These are phyloP conservation scores for Pelochelys cantorii DNA, from an alignment of 2,797 vertebrate genomes.

Conservation along the genomic window DNA sequence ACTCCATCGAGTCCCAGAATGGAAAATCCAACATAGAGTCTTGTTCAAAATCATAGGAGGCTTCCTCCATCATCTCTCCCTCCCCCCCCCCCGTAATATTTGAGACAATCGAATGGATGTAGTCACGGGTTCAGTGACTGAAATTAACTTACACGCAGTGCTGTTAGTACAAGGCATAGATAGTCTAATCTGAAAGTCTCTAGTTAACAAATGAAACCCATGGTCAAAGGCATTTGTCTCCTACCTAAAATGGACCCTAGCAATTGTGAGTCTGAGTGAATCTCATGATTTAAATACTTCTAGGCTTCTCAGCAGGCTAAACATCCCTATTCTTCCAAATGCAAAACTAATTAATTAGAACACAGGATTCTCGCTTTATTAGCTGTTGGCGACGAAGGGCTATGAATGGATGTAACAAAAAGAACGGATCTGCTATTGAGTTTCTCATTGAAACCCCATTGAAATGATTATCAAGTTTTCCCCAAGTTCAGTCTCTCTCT, in stretches of 20 bases:
- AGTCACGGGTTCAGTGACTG: neutral
- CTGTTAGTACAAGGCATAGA: rapidly evolving
- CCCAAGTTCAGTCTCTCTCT: neutral
- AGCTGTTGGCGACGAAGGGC: neutral
- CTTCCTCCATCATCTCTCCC: conserved; percentile 77
- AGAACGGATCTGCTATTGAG: neutral
- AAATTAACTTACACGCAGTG: neutral
- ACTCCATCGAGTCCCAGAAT: conserved; percentile 82
- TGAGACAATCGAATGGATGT: neutral
- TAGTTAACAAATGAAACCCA: neutral
- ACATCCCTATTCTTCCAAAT: conserved; percentile 71
- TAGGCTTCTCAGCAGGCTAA: conserved; percentile 64
- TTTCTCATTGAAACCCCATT: conserved; percentile 7
- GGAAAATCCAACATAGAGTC: conserved; percentile 75
- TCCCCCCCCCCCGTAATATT: too few species aligned
- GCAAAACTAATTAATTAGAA: conserved; percentile 81
- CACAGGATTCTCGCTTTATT: conserved; percentile 53
- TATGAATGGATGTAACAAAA: neutral
- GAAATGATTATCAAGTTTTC: conserved; percentile 15
- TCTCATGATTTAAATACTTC: conserved; percentile 79
- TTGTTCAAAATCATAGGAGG: conserved; percentile 77
- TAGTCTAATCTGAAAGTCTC: neutral
- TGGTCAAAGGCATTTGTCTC: neutral
- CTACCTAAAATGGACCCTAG: neutral
- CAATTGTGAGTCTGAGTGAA: neutral